A percentile compares a stretch with the other conserved stretches of the same genome.
Evolutionary conservation across 2,888 invertebrate genomes (phyloP).

Genomic region (Uloborus plumipes): DNA sequence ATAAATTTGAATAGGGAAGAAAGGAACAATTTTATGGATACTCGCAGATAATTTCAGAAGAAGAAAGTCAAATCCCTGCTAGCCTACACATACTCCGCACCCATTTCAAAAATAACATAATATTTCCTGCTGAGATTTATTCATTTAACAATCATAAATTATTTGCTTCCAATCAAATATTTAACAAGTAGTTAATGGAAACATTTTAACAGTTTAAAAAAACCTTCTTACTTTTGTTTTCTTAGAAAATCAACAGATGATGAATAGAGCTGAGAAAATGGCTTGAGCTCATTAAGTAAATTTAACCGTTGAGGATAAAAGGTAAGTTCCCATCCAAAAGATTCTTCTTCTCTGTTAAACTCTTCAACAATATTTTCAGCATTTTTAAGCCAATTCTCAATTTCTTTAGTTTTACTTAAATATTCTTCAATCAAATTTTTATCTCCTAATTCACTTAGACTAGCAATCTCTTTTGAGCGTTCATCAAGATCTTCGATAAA

Average conservation of each 20-base stretch:
- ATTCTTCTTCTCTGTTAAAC: constrained; percentile 91
- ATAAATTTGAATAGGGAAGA: too few species aligned
- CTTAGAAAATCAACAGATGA: constrained; percentile 87
- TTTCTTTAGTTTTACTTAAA: constrained; percentile 82
- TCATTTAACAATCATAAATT: too few species aligned
- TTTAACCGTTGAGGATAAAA: constrained; percentile 87
- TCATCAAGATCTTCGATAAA: constrained; percentile 39
- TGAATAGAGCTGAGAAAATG: constrained; percentile 90
- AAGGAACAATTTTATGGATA: too few species aligned
- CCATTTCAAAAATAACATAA: too few species aligned
- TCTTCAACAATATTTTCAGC: constrained; percentile 86
- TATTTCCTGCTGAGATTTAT: too few species aligned
- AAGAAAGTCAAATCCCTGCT: too few species aligned
- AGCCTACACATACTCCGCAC: too few species aligned
- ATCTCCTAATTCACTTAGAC: constrained; percentile 76
- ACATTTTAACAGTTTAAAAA: not conserved
- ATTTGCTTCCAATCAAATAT: too few species aligned
- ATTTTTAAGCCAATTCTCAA: constrained; percentile 80
- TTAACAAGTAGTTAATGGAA: not conserved
- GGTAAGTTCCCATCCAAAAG: constrained; percentile 89
- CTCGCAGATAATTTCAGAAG: too few species aligned
- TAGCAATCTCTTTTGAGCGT: constrained; percentile 20
- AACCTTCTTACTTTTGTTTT: constrained; percentile 77
- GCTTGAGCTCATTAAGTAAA: constrained; percentile 82
- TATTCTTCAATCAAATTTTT: constrained; percentile 86